These are phyloP conservation scores for Drosophila kohkoa DNA, from an alignment of 1,140 invertebrate genomes.

Conservation along the genomic window DNA sequence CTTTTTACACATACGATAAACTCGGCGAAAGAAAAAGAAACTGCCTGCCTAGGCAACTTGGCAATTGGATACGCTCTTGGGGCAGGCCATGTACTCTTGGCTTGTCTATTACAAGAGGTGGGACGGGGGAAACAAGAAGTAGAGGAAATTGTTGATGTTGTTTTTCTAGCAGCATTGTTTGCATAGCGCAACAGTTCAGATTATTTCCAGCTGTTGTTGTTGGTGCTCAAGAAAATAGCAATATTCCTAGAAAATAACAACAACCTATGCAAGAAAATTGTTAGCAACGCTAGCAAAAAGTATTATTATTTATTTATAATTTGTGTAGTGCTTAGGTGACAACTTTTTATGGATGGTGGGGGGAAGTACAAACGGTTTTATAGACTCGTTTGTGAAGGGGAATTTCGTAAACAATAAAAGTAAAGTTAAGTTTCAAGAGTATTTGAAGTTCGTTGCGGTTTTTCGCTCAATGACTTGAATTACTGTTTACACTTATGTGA, in stretches of 20 bases:
- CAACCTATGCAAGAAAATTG: constrained; percentile 45
- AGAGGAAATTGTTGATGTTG: constrained; percentile 8
- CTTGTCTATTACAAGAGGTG: constrained; percentile 1
- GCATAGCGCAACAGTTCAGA: constrained; percentile 52
- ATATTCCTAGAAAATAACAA: constrained; percentile 61
- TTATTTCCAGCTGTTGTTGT: constrained; percentile 70
- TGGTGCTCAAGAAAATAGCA: constrained; percentile 32
- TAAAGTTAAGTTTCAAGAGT: constrained; percentile 1
- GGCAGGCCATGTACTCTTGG: constrained; percentile 25
- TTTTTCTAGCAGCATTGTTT: constrained; percentile 25
- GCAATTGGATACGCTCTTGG: constrained; percentile 69
- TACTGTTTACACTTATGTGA: constrained; percentile 62
- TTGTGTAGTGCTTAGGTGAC: constrained; percentile 22
- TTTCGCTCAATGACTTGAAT: constrained; percentile 44
- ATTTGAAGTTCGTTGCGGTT: constrained; percentile 12
- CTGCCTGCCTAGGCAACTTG: constrained; percentile 68
- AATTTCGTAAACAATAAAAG: neutral
- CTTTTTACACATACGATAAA: constrained; percentile 8
- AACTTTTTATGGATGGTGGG: neutral
- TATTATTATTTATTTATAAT: constrained; percentile 10
- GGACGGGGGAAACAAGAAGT: neutral
- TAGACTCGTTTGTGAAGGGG: constrained; percentile 3
- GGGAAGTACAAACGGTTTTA: constrained; percentile 11
- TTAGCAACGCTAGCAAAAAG: constrained; percentile 26
- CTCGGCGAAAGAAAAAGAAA: constrained; percentile 45